Evolutionary conservation across 2,888 invertebrate genomes (phyloP).

Genomic region (Sturmia bella): DNA sequence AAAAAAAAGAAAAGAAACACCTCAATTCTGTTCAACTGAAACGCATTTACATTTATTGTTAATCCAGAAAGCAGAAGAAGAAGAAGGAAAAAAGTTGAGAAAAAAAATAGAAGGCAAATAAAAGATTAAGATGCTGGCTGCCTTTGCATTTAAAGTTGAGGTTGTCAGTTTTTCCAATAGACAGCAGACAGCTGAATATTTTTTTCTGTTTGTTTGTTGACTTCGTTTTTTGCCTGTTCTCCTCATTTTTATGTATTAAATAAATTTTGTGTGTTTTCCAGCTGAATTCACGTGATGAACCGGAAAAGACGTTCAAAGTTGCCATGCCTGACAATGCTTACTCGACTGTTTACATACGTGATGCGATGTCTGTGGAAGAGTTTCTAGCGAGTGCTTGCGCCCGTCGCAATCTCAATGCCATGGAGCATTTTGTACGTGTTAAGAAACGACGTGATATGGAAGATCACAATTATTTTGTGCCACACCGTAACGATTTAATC

Average conservation of each 20-base stretch:
- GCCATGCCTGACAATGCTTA: slow-evolving; percentile 92
- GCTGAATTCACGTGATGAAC: slow-evolving; percentile 92
- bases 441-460: slow-evolving; percentile 97
- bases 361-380: slow-evolving; percentile 97
- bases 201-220: background rate
- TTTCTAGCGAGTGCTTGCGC: slow-evolving; percentile 96
- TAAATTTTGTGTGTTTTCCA: slow-evolving; percentile 82
- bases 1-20: background rate
- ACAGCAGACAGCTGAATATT: background rate
- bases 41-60: background rate
- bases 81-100: background rate
- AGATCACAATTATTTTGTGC: slow-evolving; percentile 97
- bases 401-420: slow-evolving; percentile 94
- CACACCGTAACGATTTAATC: slow-evolving; percentile 95
- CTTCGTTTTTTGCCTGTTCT: no score
- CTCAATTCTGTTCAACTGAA: background rate
- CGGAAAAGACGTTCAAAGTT: slow-evolving; percentile 94
- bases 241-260: slow-evolving; percentile 19
- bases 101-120: background rate
- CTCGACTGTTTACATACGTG: slow-evolving; percentile 92
- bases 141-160: slow-evolving; percentile 26
- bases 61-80: no score
- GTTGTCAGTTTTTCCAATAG: slow-evolving; percentile 34
- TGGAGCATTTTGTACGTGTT: slow-evolving; percentile 97
- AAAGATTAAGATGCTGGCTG: slow-evolving; percentile 34